Percentiles rank a stretch among this genome's conserved stretches.
These are phyloP conservation scores for Mesorhabditis belari DNA, from an alignment of 2,888 invertebrate species.

Conservation along the genomic window DNA sequence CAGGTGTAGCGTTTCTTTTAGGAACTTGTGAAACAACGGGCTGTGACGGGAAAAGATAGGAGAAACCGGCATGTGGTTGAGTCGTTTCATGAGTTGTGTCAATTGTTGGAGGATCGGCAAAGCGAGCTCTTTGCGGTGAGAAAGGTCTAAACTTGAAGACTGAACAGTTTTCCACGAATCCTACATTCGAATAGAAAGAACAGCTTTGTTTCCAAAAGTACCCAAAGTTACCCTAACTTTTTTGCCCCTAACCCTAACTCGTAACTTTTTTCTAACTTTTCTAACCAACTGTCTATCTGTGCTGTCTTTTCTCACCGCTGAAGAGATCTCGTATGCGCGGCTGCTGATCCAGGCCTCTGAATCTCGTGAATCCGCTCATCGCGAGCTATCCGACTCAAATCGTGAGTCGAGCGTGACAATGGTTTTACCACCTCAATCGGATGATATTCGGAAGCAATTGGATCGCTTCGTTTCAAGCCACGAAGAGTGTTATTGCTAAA, in stretches of 20 bases:
- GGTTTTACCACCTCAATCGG: neutral
- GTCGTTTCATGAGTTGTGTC: slow-evolving; percentile 25
- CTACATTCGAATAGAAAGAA: no score
- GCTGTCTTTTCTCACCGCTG: neutral
- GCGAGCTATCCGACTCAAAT: neutral
- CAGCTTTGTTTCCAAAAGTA: no score
- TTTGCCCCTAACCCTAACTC: no score
- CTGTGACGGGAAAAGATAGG: slow-evolving; percentile 40
- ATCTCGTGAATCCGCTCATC: neutral
- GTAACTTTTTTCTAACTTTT: no score
- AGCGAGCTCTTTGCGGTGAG: slow-evolving; percentile 28
- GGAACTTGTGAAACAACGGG: slow-evolving; percentile 34
- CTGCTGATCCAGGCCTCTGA: neutral
- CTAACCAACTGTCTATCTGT: no score
- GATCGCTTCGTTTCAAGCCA: neutral
- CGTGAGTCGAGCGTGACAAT: neutral
- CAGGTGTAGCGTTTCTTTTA: slow-evolving; percentile 31
- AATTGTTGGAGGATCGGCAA: slow-evolving; percentile 31
- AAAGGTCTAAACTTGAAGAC: slow-evolving; percentile 5
- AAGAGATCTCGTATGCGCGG: neutral
- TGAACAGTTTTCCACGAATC: neutral
- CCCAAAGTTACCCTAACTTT: no score
- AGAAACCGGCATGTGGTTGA: slow-evolving; percentile 41
- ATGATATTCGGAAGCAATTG: neutral
- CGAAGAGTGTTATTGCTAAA: neutral